Evolutionary conservation across 2,888 invertebrate species (phyloP).

Genomic region (Thumatha senex): DNA sequence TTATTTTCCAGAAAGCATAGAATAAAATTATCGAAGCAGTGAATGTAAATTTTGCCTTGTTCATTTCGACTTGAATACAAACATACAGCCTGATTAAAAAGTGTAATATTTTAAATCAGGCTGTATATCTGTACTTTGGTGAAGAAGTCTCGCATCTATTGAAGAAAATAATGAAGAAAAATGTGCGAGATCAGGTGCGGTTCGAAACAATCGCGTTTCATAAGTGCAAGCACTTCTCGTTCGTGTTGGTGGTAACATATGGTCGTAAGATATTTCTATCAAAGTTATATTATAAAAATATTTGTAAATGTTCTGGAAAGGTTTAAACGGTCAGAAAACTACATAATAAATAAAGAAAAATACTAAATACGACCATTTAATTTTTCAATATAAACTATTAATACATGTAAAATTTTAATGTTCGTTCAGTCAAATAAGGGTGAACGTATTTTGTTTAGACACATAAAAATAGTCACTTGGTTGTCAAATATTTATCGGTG

Average conservation of each 20-base stretch:
- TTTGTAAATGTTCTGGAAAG: too few species aligned
- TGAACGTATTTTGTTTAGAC: too few species aligned
- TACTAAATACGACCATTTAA: too few species aligned
- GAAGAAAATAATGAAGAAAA: conserved; percentile 31
- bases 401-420: too few species aligned
- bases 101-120: conserved; percentile 43
- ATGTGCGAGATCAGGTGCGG: conserved; percentile 46
- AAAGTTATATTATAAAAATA: conserved; percentile 1
- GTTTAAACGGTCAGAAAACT: too few species aligned
- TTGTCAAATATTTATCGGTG: too few species aligned
- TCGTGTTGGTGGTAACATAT: conserved; percentile 12
- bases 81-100: conserved; percentile 33
- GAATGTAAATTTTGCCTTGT: conserved; percentile 12
- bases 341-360: too few species aligned
- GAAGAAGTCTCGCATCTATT: conserved; percentile 35
- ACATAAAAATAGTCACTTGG: too few species aligned
- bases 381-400: too few species aligned
- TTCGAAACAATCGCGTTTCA: conserved; percentile 49
- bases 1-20: too few species aligned
- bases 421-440: too few species aligned
- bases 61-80: conserved; percentile 22
- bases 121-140: conserved; percentile 38
- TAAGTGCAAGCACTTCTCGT: conserved; percentile 37
- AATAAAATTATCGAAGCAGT: background rate
- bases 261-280: conserved; percentile 10